A percentile compares a stretch with the other conserved stretches of the same genome.
Evolutionary conservation across 2,888 invertebrate species (phyloP).

Genomic region (Diplazon laetatorius): DNA sequence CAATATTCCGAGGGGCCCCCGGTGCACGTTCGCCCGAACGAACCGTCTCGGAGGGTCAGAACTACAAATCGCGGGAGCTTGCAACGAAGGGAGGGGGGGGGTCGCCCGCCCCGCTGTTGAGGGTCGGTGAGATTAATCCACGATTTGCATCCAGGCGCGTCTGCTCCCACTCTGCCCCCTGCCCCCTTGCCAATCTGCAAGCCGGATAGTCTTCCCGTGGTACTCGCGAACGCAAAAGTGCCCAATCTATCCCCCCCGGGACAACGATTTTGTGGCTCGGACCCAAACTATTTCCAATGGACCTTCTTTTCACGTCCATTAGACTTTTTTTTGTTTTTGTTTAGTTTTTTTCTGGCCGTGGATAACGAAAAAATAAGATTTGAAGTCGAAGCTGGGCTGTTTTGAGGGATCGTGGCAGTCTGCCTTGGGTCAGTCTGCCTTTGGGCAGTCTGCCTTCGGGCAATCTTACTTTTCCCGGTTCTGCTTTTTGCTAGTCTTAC

Average conservation of each 20-base stretch:
- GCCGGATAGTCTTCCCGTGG: conserved; percentile 47
- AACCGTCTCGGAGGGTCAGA: conserved; percentile 30
- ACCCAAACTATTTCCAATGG: conserved; percentile 50
- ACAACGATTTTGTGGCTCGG: conserved; percentile 65
- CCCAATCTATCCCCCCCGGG: conserved; percentile 65
- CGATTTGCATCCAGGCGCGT: conserved; percentile 82
- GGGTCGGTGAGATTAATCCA: conserved; percentile 81
- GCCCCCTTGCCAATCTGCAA: too few species aligned
- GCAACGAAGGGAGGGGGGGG: conserved; percentile 68
- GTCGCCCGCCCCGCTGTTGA: conserved; percentile 70
- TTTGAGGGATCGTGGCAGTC: too few species aligned
- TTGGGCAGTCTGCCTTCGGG: too few species aligned
- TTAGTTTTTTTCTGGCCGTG: too few species aligned
- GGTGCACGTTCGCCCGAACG: conserved; percentile 26
- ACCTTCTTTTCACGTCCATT: conserved; percentile 15
- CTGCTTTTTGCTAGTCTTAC: too few species aligned
- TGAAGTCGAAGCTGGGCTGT: too few species aligned
- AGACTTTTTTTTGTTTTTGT: neutral
- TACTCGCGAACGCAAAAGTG: conserved; percentile 54
- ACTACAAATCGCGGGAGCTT: conserved; percentile 17
- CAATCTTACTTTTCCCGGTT: too few species aligned
- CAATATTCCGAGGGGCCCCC: conserved; percentile 23
- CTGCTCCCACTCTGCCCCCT: conserved; percentile 78
- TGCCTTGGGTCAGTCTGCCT: too few species aligned
- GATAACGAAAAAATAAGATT: too few species aligned